A percentile compares a stretch with the other conserved stretches of the same genome.
Conservation (phyloP, 2,888 invertebrate genomes). For the Noctua janthina region DNA sequence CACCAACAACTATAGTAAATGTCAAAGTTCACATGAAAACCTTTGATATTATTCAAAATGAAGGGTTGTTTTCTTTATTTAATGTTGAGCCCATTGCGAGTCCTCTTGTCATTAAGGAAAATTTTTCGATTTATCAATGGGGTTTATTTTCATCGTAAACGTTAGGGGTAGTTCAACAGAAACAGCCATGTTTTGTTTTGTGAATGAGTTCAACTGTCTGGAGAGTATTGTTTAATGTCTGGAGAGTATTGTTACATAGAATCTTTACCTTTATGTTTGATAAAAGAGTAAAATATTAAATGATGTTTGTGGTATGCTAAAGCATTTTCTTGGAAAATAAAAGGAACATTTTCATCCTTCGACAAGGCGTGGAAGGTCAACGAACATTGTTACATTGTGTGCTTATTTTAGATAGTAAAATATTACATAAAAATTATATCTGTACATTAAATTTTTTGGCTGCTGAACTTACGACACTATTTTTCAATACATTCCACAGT, state of each 20-base stretch:
- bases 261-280: background rate
- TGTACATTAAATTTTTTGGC: background rate
- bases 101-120: slow-evolving; percentile 21
- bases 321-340: slow-evolving; percentile 3
- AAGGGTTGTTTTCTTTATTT: slow-evolving; percentile 12
- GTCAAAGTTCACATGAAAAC: slow-evolving; percentile 33
- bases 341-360: background rate
- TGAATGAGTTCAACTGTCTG: background rate
- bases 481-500: background rate
- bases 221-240: slow-evolving; percentile 4
- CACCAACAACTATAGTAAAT: slow-evolving; percentile 13
- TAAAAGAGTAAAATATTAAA: background rate
- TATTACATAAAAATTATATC: background rate
- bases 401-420: background rate
- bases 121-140: slow-evolving; percentile 35
- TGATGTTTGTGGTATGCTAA: background rate
- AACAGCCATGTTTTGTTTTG: background rate
- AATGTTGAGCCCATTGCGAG: slow-evolving; percentile 31
- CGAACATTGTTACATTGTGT: background rate
- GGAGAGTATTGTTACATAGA: background rate
- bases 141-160: slow-evolving; percentile 29
- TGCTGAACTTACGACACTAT: background rate
- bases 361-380: slow-evolving; percentile 13
- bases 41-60: slow-evolving; percentile 3
- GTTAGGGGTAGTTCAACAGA: slow-evolving; percentile 7